phyloP scores from a whole-genome alignment of 1,140 invertebrate species.

The Bombus sibiricus region DNA sequence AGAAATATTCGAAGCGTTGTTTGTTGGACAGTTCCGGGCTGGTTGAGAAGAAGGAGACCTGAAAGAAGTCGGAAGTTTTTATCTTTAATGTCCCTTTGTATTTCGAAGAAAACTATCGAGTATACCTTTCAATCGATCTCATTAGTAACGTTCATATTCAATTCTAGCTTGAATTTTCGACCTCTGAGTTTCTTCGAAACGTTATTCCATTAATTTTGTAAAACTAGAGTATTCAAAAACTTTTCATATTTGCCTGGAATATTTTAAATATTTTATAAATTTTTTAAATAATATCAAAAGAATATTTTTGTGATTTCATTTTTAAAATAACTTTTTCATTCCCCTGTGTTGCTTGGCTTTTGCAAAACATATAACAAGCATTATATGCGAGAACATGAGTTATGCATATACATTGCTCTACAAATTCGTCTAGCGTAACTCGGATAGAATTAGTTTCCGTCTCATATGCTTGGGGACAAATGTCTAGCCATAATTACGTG shows the following conservation, averaged over 20 bases:
- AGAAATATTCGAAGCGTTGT: conserved; percentile 97
- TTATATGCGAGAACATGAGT: neutral
- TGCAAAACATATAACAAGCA: no score
- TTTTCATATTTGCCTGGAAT: no score
- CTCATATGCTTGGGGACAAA: neutral
- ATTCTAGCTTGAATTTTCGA: no score
- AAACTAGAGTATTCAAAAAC: no score
- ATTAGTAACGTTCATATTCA: no score
- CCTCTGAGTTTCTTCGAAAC: no score
- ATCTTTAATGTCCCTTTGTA: neutral
- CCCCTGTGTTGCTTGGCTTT: neutral
- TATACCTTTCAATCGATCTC: neutral
- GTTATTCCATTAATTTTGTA: no score
- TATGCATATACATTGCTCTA: neutral
- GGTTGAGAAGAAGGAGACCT: conserved; percentile 98
- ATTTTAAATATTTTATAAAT: no score
- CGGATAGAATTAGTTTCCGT: neutral
- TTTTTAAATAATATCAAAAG: no score
- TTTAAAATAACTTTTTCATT: neutral
- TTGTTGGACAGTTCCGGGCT: conserved; percentile 97
- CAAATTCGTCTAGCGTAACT: neutral
- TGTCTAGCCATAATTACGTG: neutral
- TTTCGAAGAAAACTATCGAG: neutral
- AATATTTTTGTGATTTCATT: no score
- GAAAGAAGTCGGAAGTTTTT: conserved; percentile 69